A percentile compares a stretch with the other conserved stretches of the same genome.
phyloP scores from a whole-genome alignment of 2,797 vertebrate genomes.

The Alcedo atthis region DNA sequence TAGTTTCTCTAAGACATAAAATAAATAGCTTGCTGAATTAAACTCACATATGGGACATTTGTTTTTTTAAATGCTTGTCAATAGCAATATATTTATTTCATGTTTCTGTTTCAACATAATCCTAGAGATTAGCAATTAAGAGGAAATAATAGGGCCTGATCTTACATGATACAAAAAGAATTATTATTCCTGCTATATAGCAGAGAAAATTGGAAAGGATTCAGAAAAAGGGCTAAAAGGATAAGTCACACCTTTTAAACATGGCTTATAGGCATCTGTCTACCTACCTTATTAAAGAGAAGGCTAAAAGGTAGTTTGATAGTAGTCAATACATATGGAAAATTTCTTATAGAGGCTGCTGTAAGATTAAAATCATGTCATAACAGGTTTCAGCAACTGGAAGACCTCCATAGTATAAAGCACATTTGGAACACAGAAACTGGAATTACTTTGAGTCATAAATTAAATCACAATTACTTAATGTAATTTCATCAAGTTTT shows the following conservation, averaged over 20 bases:
- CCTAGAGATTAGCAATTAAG: constrained; percentile 18
- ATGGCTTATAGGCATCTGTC: not conserved
- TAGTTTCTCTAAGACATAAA: not conserved
- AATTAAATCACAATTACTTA: not conserved
- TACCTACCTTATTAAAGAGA: constrained; percentile 5
- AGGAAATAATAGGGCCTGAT: constrained; percentile 33
- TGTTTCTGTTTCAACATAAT: constrained; percentile 18
- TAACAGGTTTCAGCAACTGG: not conserved
- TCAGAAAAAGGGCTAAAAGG: constrained; percentile 33
- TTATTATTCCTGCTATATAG: not conserved
- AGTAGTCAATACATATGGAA: not conserved
- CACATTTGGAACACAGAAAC: not conserved
- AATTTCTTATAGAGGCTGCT: not conserved
- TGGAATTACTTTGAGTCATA: not conserved
- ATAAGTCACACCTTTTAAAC: constrained; percentile 38
- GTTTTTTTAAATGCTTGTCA: not conserved
- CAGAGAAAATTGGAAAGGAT: constrained; percentile 8
- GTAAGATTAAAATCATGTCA: not conserved
- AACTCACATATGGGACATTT: not conserved
- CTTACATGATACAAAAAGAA: not conserved
- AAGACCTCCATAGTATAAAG: not conserved
- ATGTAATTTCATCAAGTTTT: not conserved
- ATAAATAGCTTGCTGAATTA: not conserved
- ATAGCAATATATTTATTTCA: not conserved
- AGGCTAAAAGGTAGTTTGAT: not conserved